phyloP scores from a whole-genome alignment of 92 coral and sea anemone genomes.

The Epizoanthus stellaris region DNA sequence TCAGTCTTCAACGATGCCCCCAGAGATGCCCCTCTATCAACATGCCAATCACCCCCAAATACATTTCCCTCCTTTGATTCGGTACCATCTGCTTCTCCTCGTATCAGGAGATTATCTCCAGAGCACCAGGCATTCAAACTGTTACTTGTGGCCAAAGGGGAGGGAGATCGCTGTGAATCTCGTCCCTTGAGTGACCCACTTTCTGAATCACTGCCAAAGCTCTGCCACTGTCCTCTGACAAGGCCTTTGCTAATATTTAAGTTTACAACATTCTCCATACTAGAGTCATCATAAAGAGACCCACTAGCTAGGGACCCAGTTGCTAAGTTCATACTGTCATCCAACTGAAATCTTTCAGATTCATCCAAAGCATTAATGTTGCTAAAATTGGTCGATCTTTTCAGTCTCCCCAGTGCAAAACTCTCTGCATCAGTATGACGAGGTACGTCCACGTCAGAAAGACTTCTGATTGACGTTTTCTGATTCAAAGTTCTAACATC shows the following conservation, averaged over 20 bases:
- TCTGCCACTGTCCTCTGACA: constrained; percentile 52
- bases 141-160: neutral
- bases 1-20: constrained; percentile 23
- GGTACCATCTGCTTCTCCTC: neutral
- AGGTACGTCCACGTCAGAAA: constrained; percentile 85
- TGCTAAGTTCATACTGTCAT: constrained; percentile 43
- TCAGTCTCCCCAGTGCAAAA: constrained; percentile 75
- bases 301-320: constrained; percentile 47
- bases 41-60: neutral
- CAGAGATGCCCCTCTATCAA: constrained; percentile 1
- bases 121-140: constrained; percentile 13
- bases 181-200: neutral
- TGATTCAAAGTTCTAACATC: constrained; percentile 66
- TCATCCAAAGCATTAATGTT: constrained; percentile 91
- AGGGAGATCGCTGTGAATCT: neutral
- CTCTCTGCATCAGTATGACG: constrained; percentile 68
- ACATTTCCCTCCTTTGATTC: neutral
- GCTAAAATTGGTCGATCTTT: constrained; percentile 88
- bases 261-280: constrained; percentile 30
- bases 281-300: constrained; percentile 33
- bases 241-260: constrained; percentile 8
- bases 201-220: constrained; percentile 70
- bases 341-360: constrained; percentile 72
- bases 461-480: constrained; percentile 58
- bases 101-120: neutral